Evolutionary conservation across 2,113 vertebrate species (phyloP).

Genomic region (Colistium nudipinnis): DNA sequence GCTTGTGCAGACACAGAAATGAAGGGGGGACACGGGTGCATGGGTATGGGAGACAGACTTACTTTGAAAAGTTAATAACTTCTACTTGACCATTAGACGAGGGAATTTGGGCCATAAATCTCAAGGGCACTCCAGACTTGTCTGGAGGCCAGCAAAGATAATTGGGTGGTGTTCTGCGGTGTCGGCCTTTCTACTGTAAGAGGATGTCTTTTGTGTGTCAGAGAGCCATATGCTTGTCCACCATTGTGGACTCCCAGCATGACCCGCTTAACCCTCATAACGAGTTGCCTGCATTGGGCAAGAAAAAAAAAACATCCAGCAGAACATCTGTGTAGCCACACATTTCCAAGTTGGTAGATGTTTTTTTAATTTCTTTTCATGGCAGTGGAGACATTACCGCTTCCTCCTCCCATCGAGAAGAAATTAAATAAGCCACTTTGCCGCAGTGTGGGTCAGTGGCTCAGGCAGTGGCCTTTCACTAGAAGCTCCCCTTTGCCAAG

Average conservation of each 20-base stretch:
- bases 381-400: slow-evolving; percentile 67
- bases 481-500: slow-evolving; percentile 73
- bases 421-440: slow-evolving; percentile 79
- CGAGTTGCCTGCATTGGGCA: slow-evolving; percentile 23
- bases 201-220: slow-evolving; percentile 57
- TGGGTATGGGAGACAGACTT: slow-evolving; percentile 54
- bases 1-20: slow-evolving; percentile 57
- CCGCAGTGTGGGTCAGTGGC: slow-evolving; percentile 65
- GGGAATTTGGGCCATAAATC: slow-evolving; percentile 69
- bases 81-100: slow-evolving; percentile 69
- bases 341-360: slow-evolving; percentile 58
- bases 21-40: slow-evolving; percentile 49
- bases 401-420: slow-evolving; percentile 68
- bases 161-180: slow-evolving; percentile 57
- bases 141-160: slow-evolving; percentile 69
- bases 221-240: slow-evolving; percentile 54
- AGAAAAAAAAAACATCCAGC: slow-evolving; percentile 32
- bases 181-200: slow-evolving; percentile 49
- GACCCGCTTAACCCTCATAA: slow-evolving; percentile 48
- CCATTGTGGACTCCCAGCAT: slow-evolving; percentile 27
- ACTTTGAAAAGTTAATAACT: slow-evolving; percentile 76
- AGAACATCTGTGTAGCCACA: slow-evolving; percentile 43
- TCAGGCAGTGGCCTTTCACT: slow-evolving; percentile 73
- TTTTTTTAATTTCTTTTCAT: slow-evolving; percentile 38
- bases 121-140: slow-evolving; percentile 62